These are phyloP conservation scores for Melangyna quadrimaculata DNA, from an alignment of 2,888 invertebrate genomes.

Conservation along the genomic window DNA sequence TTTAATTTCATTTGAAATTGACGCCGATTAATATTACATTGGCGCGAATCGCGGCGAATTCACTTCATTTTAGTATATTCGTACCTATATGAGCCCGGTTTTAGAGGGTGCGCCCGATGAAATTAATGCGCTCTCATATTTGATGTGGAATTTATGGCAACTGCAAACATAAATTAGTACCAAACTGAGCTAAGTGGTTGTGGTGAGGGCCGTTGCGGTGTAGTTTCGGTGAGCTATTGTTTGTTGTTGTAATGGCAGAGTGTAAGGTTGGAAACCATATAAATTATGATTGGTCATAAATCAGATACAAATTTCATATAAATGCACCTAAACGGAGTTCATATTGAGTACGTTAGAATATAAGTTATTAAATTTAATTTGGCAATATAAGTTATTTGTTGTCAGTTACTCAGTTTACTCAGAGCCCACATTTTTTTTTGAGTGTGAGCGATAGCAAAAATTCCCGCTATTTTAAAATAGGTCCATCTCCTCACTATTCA, in stretches of 20 bases:
- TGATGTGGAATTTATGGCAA: conserved; percentile 56
- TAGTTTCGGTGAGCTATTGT: neutral
- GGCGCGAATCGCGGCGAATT: conserved; percentile 34
- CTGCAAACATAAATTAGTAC: conserved; percentile 52
- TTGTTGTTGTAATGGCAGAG: conserved; percentile 29
- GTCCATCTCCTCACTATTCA: no score
- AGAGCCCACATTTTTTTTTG: no score
- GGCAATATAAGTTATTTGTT: no score
- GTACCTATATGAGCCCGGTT: neutral
- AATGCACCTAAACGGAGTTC: neutral
- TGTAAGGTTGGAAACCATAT: conserved; percentile 36
- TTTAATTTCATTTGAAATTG: conserved; percentile 64
- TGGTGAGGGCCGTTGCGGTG: neutral
- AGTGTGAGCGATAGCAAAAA: no score
- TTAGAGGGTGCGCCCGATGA: conserved; percentile 53
- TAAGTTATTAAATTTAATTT: conserved; percentile 14
- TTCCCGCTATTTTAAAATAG: no score
- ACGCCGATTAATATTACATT: conserved; percentile 59
- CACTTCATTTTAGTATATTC: neutral
- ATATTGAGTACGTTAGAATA: conserved; percentile 1
- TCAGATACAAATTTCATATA: conserved; percentile 17
- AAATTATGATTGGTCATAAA: conserved; percentile 55
- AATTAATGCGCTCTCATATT: conserved; percentile 40
- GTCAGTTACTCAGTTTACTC: no score
- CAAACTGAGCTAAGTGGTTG: neutral